Evolutionary conservation across 2,888 invertebrate species (phyloP), one percentile per base, ranked within the genome.

Genomic region (Chironomus riparius): DNA sequence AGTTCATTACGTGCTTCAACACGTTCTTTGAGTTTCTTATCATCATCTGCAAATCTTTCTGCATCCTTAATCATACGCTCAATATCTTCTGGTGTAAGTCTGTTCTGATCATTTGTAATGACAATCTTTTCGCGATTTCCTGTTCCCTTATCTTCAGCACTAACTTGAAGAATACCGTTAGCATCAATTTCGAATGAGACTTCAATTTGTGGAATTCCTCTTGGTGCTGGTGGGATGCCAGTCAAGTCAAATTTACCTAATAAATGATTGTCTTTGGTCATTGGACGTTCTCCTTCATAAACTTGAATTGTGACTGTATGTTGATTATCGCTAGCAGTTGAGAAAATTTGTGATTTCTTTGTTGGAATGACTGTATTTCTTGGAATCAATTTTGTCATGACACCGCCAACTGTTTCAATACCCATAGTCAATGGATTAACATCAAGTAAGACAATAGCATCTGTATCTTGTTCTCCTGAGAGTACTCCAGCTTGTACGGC

Each of bases 41-140:
- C 99, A 79, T 99, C 98, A 81, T 98, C 98, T 18, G 98, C 97
- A 85, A 98, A 99, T 85, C 95, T 95, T 86, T 99, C 99, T 0
- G 98, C 98, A 82, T 99, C 98, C 85, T 94, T 94, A 84, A 99
- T 97, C 99, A 99, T 99, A 78, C 97, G 89, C 82, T 99, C 98
- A 79, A 99, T 99, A 81, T 99, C 98, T 80, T 99, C 98, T 4
- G 97, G 98, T 13, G 97, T 96, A 78, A 99, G 85, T 78, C 98
- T 88, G 85, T 98, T 98, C 84, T 98, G 97, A 82, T 98, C 98
- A 82, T 99, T 98, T 79, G 98, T 98, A 83, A 99, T 99, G 77
- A 97, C 96, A 82, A 99, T 98, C 87, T 98, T 97, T 83, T 99
- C 97, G 81, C 97, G 91, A 87, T 97, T 98, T 77, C 98, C 98